Evolutionary conservation across 1,140 invertebrate species (phyloP), one percentile per base, ranked within the genome.

Genomic region (Drosophila auraria): DNA sequence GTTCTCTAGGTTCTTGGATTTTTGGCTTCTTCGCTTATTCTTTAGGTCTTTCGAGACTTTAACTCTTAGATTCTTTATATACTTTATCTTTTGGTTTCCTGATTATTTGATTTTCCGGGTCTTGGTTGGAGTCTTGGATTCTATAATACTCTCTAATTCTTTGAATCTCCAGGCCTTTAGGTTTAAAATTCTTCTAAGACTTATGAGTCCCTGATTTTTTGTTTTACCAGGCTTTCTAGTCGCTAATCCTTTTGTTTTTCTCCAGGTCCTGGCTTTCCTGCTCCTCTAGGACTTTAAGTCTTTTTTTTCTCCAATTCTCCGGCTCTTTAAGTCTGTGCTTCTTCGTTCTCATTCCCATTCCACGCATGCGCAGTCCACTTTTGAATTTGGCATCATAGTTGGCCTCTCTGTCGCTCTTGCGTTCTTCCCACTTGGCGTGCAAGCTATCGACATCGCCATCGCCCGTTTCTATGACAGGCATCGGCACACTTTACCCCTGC

Each of bases 341-440:
- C 61, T 68, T 50, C 78, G 71, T 83, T 62, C 83, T 70, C 78
- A 89, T 89, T 89, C 69, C 83, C 65, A 87, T 87, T 87, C 83
- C 73, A 84, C 84, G 81, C 83, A 89, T 87, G 84, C 80, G 61
- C 80, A 87, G 72, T 83, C 83, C 82, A 83, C 84, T 89, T 80
- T 84, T 89, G 78, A 81, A 87, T 87, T 87, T 89, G 84, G 84
- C 84, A 78, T 87, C 83, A 81, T 78, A 60, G 61, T 80, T 60
- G 62, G 44, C 63, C 27, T 59, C 63, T 71, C 61, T 42, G 23
- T 64, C 20, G 42, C 40, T 74, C 64, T 72, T 42, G 71, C 63
- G 64, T 27, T 62, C 60, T 83, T 66, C 38, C 66, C 81, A 71
- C 79, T 72, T 89, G 78, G 80, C 83, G 87, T 91, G 77, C 72